Evolutionary conservation across 2,797 vertebrate species (phyloP), one percentile per base, ranked within the genome.

Genomic region (Rhodeus uyekii): DNA sequence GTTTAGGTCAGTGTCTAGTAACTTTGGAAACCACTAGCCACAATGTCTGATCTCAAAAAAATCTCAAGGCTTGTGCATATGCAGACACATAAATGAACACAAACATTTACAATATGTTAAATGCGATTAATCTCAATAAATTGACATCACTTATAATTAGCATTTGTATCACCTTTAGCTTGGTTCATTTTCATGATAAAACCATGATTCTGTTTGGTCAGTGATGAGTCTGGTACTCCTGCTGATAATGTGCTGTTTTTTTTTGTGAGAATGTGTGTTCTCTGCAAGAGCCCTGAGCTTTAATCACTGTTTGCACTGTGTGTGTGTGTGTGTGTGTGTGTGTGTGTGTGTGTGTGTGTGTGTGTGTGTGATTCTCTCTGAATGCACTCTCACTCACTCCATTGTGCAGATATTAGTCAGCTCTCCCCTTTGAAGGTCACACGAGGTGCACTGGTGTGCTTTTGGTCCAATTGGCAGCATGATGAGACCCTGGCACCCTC

Each of bases 361-460:
- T 83, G 34, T 38, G 39, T 38, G 88, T 90, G 92, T 90, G 90
- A 92, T 90, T 91, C 91, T 91, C 91, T 90, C 92, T 92, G 48
- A 64, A 46, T 58, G 42, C 48, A 29, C 68, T 42, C n/a, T 5
- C 27, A 73, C 58, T 78, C 72, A 48, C 72, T 53, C 19, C 60
- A 77, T 50, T 48, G 80, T 83, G 80, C 76, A 77, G 80, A 84
- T 78, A 81, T 87, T 80, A 87, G 80, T 86, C 80, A 84, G 78
- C 53, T 7, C 6, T 84, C 44, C 13, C 50, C 32, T 74, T 19
- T 80, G 42, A 75, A 67, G 67, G 67, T 84, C 34, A 83, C 81
- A 67, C 79, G 77, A 83, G 85, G 81, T 72, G 71, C 75, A 77
- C 72, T 58, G 77, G 76, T 32, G 60, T 46, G 44, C 39, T 63